Conservation (phyloP, 2,113 vertebrate species). For the Ifrita kowaldi region DNA sequence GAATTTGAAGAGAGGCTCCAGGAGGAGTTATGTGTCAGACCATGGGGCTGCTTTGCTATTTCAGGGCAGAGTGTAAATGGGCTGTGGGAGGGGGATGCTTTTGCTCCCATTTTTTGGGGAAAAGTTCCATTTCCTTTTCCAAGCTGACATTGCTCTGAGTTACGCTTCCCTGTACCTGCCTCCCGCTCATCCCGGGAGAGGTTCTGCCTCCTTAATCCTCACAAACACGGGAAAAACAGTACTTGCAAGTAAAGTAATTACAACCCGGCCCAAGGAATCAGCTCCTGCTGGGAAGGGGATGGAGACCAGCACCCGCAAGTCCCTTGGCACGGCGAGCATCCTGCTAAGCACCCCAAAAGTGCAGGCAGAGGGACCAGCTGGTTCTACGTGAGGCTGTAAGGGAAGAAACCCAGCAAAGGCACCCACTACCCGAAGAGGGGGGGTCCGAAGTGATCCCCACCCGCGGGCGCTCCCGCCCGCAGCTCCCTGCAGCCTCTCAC, state of each 20-base stretch:
- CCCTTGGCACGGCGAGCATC: rapidly evolving
- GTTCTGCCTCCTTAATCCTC: not conserved
- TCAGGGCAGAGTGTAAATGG: not conserved
- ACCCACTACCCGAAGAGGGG: rapidly evolving
- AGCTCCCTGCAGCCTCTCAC: not conserved
- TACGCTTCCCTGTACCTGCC: not conserved
- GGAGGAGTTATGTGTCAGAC: not conserved
- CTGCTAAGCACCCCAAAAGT: not conserved
- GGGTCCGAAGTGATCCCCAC: not conserved
- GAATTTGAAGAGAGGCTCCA: not conserved
- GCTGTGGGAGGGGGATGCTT: not conserved
- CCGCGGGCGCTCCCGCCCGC: not conserved
- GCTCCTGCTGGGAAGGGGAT: not conserved
- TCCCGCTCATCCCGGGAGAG: not conserved
- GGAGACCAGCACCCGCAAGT: not conserved
- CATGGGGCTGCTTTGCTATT: not conserved
- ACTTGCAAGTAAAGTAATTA: not conserved
- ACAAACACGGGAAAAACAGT: not conserved
- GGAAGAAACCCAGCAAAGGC: not conserved
- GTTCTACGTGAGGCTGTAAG: not conserved
- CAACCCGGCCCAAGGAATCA: not conserved
- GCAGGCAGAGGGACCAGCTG: rapidly evolving
- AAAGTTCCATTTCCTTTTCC: not conserved
- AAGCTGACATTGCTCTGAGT: not conserved
- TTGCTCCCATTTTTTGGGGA: not conserved